A percentile compares a stretch with the other conserved stretches of the same genome.
Evolutionary conservation across 2,113 vertebrate genomes (phyloP).

Genomic region (Carettochelys insculpta): DNA sequence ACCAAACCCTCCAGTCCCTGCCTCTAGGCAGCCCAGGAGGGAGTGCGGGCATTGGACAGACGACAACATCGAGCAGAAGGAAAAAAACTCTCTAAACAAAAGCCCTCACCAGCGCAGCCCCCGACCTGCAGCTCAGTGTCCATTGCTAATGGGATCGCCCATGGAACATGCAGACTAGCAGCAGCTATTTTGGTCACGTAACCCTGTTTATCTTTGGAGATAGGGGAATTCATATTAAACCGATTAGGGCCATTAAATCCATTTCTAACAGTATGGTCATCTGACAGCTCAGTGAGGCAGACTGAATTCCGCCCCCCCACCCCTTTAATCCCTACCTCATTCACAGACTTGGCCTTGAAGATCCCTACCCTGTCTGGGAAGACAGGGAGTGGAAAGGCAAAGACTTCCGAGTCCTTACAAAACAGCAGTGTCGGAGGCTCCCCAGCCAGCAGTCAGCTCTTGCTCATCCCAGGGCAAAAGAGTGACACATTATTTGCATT

Average conservation of each 20-base stretch:
- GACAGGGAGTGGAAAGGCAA: not conserved
- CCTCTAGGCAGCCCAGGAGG: not conserved
- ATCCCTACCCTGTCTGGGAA: not conserved
- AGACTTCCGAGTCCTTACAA: not conserved
- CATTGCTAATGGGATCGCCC: rapidly evolving
- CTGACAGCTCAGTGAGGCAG: not conserved
- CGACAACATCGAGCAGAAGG: not conserved
- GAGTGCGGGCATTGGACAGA: rapidly evolving
- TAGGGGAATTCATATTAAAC: conserved; percentile 59
- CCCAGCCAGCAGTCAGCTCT: not conserved
- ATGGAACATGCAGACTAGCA: not conserved
- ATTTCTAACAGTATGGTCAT: not conserved
- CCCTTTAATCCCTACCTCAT: not conserved
- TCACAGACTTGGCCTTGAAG: not conserved
- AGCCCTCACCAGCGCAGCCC: not conserved
- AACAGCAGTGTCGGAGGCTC: not conserved
- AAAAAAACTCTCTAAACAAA: no score
- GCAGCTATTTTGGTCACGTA: not conserved
- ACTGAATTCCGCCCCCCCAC: conserved; percentile 3
- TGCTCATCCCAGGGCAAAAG: not conserved
- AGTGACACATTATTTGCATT: not conserved
- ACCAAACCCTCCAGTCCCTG: not conserved
- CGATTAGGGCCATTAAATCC: conserved; percentile 42
- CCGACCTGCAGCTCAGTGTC: not conserved
- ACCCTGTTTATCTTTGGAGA: conserved; percentile 1